Base-by-base conservation (phyloP, 1,140 invertebrate species). In the Potamilus streckersoni region DNA sequence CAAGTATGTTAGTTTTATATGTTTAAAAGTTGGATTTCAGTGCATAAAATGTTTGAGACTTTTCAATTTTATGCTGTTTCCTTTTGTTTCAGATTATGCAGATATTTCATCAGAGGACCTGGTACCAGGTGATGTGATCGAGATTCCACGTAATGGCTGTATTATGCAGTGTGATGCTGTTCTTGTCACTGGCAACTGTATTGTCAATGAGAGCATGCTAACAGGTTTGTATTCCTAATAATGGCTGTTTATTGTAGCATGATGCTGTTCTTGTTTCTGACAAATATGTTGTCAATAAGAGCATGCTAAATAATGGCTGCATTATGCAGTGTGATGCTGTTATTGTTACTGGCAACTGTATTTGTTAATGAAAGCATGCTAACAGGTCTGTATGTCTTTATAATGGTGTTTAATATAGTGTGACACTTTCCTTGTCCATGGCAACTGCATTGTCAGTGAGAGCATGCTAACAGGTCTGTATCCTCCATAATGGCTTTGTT, bases 321-420 rank as follows among this genome's bases (percentile, higher is more conserved):
- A 2, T 27, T 27, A 2, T 27, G 27, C 2, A 27, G 27, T 2
- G 27, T 2, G 2, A 27, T 27, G 27, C 27, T 27, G 27, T 27
- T 27, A 1, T 27, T 27, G 27, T 27, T 2, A 27, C 27, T 27
- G 97, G 96, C n/a, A 96, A 95, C 71, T 96, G 95, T 81, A 97
- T n/a, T 98, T 79, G 94, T 97, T 23, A 97, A 97, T 86, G 96
- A 98, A 88, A 96, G 95, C 76, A 96, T 96, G 94, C 92, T 97
- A 2, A 97, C 96, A 69, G 96, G 95, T 96, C 27, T 27, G 27
- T 27, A 27, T 27, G 2, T 27, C 27, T 27, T 27, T 27, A 27
- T 27, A 27, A 27, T 27, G 27, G 27, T 2, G 2, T 27, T 27
- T 27, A 27, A 27, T 27, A 27, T 27, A 27, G 27, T 27, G 27